These are phyloP conservation scores for Phengaris arion DNA, from an alignment of 2,888 invertebrate genomes.

Conservation along the genomic window DNA sequence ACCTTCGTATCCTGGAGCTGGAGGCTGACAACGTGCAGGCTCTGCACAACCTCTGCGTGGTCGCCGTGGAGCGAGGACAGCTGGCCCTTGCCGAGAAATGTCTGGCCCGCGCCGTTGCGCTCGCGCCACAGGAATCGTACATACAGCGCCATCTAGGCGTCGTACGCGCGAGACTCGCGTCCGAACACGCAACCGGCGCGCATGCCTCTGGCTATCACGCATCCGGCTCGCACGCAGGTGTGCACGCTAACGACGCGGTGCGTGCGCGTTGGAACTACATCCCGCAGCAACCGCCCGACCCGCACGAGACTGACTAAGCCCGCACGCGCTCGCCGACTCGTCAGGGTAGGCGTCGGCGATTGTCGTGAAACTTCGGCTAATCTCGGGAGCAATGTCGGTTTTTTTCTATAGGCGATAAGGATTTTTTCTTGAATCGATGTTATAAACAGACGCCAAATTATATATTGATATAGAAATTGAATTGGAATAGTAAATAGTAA, in stretches of 20 bases:
- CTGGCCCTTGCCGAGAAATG: conserved; percentile 92
- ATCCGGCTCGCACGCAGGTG: conserved; percentile 27
- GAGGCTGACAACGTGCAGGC: conserved; percentile 97
- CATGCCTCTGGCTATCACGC: conserved; percentile 36
- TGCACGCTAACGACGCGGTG: conserved; percentile 52
- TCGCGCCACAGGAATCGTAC: conserved; percentile 95
- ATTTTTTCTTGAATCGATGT: background rate
- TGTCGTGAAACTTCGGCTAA: conserved; percentile 15
- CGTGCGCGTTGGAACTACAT: conserved; percentile 76
- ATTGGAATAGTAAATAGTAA: no score
- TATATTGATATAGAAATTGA: background rate
- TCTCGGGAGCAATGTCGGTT: conserved; percentile 13
- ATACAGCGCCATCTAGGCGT: conserved; percentile 93
- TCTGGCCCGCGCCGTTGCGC: conserved; percentile 86
- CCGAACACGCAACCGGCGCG: conserved; percentile 61
- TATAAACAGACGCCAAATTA: background rate
- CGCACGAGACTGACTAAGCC: conserved; percentile 57
- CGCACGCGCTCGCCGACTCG: background rate
- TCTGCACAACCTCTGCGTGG: conserved; percentile 96
- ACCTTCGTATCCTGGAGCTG: conserved; percentile 90
- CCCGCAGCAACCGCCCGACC: conserved; percentile 73
- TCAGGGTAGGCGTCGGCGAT: conserved; percentile 1
- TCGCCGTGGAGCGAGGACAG: conserved; percentile 94
- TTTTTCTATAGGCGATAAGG: background rate
- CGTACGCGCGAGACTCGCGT: conserved; percentile 83